Evolutionary conservation across 1,140 invertebrate genomes (phyloP).

Genomic region (Venturia canescens): DNA sequence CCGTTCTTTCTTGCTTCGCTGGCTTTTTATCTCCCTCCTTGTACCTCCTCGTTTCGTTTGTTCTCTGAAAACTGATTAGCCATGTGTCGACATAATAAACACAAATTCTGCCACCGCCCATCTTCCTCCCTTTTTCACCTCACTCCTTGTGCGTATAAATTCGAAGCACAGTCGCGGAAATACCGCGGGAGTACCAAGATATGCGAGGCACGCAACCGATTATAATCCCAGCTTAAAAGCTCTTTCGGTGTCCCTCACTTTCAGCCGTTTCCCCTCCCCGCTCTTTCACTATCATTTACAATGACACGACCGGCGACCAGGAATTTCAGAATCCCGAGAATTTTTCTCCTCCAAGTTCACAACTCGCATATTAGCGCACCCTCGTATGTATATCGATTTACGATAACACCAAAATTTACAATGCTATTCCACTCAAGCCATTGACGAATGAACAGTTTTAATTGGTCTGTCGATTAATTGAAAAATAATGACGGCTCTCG

Average conservation of each 20-base stretch:
- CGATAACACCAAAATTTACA: no score
- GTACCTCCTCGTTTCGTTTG: neutral
- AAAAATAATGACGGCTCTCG: no score
- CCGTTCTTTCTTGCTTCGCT: no score
- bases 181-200: constrained; percentile 53
- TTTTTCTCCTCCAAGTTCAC: neutral
- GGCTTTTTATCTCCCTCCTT: neutral
- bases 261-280: constrained; percentile 10
- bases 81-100: constrained; percentile 50
- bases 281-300: constrained; percentile 23
- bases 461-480: no score
- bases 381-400: neutral
- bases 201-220: constrained; percentile 57
- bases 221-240: constrained; percentile 1
- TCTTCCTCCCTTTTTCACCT: neutral
- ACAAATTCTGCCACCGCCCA: neutral
- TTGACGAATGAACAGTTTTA: no score
- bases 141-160: neutral
- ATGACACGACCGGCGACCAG: neutral
- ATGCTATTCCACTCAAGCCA: no score
- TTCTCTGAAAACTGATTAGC: constrained; percentile 36
- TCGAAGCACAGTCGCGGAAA: constrained; percentile 58
- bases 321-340: constrained; percentile 3
- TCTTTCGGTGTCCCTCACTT: constrained; percentile 22
- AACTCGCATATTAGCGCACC: neutral